Evolutionary conservation across 1,140 invertebrate genomes (phyloP).

Genomic region (Drosophila simulans): DNA sequence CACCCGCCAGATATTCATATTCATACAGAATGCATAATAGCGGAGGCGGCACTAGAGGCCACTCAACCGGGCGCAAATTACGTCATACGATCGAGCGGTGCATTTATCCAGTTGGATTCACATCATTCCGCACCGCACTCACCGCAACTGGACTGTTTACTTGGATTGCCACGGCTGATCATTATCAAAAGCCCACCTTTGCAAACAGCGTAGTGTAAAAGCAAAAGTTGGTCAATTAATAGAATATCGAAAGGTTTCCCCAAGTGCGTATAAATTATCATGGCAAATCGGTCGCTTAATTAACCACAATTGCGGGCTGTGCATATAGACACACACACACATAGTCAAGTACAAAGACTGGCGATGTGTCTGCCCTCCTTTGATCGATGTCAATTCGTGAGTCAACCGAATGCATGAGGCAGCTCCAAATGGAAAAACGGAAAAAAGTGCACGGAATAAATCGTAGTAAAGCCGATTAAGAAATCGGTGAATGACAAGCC

Average conservation of each 20-base stretch:
- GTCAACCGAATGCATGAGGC: slow-evolving; percentile 39
- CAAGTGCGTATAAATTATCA: slow-evolving; percentile 67
- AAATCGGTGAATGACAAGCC: slow-evolving; percentile 4
- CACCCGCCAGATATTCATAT: slow-evolving; percentile 30
- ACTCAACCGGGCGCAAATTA: slow-evolving; percentile 39
- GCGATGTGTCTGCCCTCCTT: slow-evolving; percentile 46
- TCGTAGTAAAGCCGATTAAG: slow-evolving; percentile 11
- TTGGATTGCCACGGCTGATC: slow-evolving; percentile 14
- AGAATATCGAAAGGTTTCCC: slow-evolving; percentile 27
- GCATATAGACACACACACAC: too few species aligned
- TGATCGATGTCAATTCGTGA: slow-evolving; percentile 77
- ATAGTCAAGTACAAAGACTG: slow-evolving; percentile 56
- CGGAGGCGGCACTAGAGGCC: slow-evolving; percentile 47
- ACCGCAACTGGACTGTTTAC: slow-evolving; percentile 4
- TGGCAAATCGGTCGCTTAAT: slow-evolving; percentile 66
- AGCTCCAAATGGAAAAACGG: background rate
- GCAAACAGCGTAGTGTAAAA: background rate
- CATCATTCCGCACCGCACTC: slow-evolving; percentile 15
- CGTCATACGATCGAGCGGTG: slow-evolving; percentile 33
- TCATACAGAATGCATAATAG: slow-evolving; percentile 35
- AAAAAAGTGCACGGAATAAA: slow-evolving; percentile 32
- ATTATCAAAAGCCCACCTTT: slow-evolving; percentile 15
- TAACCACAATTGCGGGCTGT: slow-evolving; percentile 52
- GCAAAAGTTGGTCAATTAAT: slow-evolving; percentile 30
- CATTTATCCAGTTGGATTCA: slow-evolving; percentile 49